Conservation (phyloP, 2,113 vertebrate genomes). For the Sinocyclocheilus anshuiensis region DNA sequence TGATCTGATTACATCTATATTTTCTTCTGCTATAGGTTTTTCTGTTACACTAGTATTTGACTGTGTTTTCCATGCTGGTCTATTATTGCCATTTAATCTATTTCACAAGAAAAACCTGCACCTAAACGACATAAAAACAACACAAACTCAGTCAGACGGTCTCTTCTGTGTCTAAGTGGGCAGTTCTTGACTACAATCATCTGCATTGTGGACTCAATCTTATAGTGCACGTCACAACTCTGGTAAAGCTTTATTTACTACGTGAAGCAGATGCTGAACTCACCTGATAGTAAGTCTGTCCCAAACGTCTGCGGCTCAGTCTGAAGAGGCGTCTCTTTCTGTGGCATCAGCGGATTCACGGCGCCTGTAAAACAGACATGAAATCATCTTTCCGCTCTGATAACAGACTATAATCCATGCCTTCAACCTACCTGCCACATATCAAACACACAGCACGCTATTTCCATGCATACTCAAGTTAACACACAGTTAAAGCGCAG, state of each 20-base stretch:
- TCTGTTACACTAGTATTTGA: too few species aligned
- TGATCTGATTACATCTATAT: too few species aligned
- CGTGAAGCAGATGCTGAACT: neutral
- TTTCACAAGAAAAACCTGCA: neutral
- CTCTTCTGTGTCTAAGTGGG: neutral
- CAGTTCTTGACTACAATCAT: neutral
- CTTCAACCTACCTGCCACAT: conserved; percentile 16
- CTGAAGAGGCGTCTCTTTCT: conserved; percentile 58
- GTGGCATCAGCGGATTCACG: conserved; percentile 59
- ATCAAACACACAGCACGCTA: neutral
- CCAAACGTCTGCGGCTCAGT: conserved; percentile 63
- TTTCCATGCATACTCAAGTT: too few species aligned
- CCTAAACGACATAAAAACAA: neutral
- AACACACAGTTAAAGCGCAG: neutral
- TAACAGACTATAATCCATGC: neutral
- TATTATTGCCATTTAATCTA: neutral
- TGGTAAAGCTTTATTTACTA: neutral
- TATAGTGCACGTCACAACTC: neutral
- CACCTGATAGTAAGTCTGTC: conserved; percentile 69
- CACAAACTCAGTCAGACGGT: neutral
- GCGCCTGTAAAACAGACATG: conserved; percentile 45
- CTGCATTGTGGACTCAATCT: neutral
- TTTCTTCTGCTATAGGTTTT: too few species aligned
- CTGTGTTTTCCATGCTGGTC: too few species aligned
- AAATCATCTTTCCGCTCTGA: conserved; percentile 36